Percentiles rank a stretch among this genome's conserved stretches.
phyloP scores from a whole-genome alignment of 1,140 invertebrate genomes.

The Sitobion miscanthi region DNA sequence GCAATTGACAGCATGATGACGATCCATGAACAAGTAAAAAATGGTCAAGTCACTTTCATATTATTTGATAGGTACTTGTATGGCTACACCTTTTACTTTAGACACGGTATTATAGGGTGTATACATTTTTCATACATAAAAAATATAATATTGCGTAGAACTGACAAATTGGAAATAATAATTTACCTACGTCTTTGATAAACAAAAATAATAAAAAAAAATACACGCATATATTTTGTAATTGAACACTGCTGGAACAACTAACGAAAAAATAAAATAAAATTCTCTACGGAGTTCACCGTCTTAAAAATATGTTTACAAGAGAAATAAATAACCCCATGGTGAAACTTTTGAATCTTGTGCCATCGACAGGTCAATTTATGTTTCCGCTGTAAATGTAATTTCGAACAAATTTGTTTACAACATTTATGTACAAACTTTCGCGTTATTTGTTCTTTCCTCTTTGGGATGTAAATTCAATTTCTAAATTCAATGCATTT shows the following conservation, averaged over 20 bases:
- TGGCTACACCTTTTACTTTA: not conserved
- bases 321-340: not conserved
- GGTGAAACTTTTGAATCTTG: not conserved
- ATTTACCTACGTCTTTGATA: not conserved
- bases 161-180: not conserved
- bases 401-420: not conserved
- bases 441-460: not conserved
- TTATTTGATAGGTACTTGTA: not conserved
- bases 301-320: not conserved
- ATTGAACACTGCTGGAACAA: not conserved
- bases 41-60: too few relatives aligned
- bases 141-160: not conserved
- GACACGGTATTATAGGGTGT: not conserved
- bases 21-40: too few relatives aligned
- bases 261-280: not conserved
- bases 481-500: constrained; percentile 14
- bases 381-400: constrained; percentile 2
- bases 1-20: too few relatives aligned
- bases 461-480: constrained; percentile 20
- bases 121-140: not conserved
- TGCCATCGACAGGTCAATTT: not conserved
- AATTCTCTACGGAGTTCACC: not conserved
- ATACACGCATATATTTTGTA: not conserved
- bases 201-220: not conserved
- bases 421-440: not conserved